Evolutionary conservation across 2,888 invertebrate genomes (phyloP).

Genomic region (Chaitophorus viminalis): DNA sequence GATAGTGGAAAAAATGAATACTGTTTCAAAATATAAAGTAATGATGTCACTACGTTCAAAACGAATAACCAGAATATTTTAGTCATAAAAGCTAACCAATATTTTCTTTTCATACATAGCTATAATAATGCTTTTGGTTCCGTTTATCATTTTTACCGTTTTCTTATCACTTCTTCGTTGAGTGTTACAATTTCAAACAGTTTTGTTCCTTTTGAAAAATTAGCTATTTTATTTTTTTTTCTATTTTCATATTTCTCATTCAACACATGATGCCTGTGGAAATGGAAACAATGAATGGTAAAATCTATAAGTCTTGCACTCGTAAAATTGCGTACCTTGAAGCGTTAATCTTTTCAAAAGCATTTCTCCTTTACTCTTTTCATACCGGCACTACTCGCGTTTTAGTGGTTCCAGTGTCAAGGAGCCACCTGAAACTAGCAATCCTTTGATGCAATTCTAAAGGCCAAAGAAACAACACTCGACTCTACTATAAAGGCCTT

Average conservation of each 20-base stretch:
- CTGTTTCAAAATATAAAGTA: neutral
- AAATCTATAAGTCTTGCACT: neutral
- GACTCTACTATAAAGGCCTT: neutral
- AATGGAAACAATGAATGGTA: slow-evolving; percentile 10
- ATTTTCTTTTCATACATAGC: neutral
- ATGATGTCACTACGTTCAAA: neutral
- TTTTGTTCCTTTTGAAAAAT: neutral
- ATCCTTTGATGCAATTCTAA: slow-evolving; percentile 35
- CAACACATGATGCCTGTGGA: neutral
- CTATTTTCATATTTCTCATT: neutral
- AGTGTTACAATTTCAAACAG: neutral
- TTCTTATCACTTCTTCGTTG: neutral
- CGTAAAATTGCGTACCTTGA: neutral
- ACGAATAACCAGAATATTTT: neutral
- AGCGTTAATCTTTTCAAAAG: slow-evolving; percentile 25
- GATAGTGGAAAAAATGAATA: neutral
- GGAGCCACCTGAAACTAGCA: slow-evolving; percentile 5
- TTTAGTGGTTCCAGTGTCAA: slow-evolving; percentile 25
- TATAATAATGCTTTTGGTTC: no score
- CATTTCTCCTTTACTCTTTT: neutral
- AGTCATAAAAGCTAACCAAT: neutral
- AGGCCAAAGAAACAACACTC: slow-evolving; percentile 38
- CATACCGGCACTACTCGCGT: neutral
- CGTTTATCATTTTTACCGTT: neutral
- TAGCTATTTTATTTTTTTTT: neutral